phyloP scores from a whole-genome alignment of 2,797 vertebrate species.

The Gymnoscopelus microlampas region DNA sequence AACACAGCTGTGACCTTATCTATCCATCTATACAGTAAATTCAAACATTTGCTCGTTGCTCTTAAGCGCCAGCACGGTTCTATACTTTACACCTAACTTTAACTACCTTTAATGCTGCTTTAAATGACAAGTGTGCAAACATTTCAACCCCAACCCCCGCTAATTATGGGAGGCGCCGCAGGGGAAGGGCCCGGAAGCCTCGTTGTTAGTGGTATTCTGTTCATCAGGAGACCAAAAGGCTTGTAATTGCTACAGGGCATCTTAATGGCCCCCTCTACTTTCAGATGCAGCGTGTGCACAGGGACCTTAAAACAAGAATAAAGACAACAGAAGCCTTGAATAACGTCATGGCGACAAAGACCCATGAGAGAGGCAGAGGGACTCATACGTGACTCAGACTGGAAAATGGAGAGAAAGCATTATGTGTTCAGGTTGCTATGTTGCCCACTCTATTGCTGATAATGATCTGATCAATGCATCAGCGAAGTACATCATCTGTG shows the following conservation, averaged over 20 bases:
- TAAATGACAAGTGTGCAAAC: neutral
- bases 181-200: conserved; percentile 17
- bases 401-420: conserved; percentile 26
- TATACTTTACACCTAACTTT: neutral
- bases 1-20: no score
- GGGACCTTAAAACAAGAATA: conserved; percentile 14
- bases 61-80: neutral
- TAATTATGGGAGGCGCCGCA: conserved; percentile 16
- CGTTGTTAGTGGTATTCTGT: conserved; percentile 45
- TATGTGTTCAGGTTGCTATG: neutral
- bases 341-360: conserved; percentile 29
- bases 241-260: conserved; percentile 15
- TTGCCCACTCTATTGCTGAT: neutral
- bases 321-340: neutral
- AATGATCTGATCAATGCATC: no score
- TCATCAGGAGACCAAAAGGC: neutral
- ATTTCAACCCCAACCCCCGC: neutral
- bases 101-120: no score
- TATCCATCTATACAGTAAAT: neutral
- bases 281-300: conserved; percentile 19
- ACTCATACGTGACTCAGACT: neutral
- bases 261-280: neutral
- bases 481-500: neutral
- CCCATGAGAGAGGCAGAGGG: conserved; percentile 10
- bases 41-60: neutral